phyloP scores from a whole-genome alignment of 2,888 invertebrate genomes.

The Amphipoea oculea region DNA sequence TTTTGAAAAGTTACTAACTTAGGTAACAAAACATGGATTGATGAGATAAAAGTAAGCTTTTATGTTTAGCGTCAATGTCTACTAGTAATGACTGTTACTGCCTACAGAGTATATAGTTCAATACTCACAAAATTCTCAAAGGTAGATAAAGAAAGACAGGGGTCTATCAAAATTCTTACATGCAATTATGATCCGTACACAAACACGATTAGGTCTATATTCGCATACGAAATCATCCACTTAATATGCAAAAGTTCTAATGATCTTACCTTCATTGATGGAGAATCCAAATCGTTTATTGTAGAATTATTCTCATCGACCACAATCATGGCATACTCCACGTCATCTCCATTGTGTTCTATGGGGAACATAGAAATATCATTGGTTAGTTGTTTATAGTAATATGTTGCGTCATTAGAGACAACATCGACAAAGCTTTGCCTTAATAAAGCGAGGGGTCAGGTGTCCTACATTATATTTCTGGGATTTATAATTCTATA shows the following conservation, averaged over 20 bases:
- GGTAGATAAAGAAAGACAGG: constrained; percentile 44
- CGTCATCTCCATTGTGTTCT: constrained; percentile 93
- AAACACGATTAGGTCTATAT: constrained; percentile 51
- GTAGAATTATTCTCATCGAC: constrained; percentile 97
- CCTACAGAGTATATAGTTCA: constrained; percentile 38
- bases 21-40: constrained; percentile 10
- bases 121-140: constrained; percentile 53
- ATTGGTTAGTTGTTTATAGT: constrained; percentile 38
- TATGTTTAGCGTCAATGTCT: constrained; percentile 54
- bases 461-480: constrained; percentile 59
- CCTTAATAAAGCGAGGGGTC: constrained; percentile 81
- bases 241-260: constrained; percentile 15
- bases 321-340: constrained; percentile 97
- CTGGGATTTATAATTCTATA: constrained; percentile 51
- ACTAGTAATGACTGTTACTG: constrained; percentile 34
- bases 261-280: constrained; percentile 94
- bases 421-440: constrained; percentile 86
- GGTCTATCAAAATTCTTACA: constrained; percentile 63
- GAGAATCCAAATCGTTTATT: constrained; percentile 95
- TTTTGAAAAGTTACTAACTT: constrained; percentile 23
- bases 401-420: constrained; percentile 31
- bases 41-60: constrained; percentile 40
- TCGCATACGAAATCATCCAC: constrained; percentile 40
- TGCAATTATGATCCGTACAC: constrained; percentile 65
- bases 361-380: constrained; percentile 69